These are phyloP conservation scores for Xiphophorus birchmanni DNA, from an alignment of 2,797 vertebrate species.

Conservation along the genomic window DNA sequence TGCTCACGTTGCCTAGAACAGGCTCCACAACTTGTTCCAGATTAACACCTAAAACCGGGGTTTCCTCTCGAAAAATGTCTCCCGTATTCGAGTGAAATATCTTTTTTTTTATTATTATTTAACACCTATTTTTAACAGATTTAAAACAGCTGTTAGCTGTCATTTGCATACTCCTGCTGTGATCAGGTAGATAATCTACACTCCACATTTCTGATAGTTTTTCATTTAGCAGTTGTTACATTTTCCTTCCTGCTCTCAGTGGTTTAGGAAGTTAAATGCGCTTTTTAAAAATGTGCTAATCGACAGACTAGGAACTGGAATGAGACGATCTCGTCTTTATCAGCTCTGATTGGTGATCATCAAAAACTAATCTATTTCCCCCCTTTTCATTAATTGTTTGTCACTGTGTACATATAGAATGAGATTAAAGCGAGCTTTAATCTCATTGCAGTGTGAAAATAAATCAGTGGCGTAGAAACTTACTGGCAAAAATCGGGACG, in stretches of 20 bases:
- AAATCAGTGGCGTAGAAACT: neutral
- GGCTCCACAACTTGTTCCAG: neutral
- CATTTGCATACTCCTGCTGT: neutral
- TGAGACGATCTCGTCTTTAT: neutral
- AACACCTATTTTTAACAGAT: neutral
- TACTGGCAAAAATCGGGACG: no score
- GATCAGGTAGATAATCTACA: neutral
- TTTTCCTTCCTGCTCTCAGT: neutral
- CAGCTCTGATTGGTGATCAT: neutral
- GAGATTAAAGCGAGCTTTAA: no score
- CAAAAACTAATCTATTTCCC: neutral
- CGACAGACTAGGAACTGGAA: neutral
- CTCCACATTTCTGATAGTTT: neutral
- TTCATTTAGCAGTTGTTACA: neutral
- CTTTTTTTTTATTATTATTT: no score
- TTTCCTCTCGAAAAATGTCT: neutral
- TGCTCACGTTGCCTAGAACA: neutral
- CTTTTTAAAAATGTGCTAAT: neutral
- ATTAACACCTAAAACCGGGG: neutral
- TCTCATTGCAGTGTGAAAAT: no score
- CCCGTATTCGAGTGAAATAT: neutral
- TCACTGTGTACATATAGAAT: no score
- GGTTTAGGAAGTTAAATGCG: neutral
- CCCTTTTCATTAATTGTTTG: neutral
- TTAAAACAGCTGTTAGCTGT: neutral